A percentile compares a stretch with the other conserved stretches of the same genome.
Conservation (phyloP, 1,140 invertebrate species). For the Drepana arcuata region DNA sequence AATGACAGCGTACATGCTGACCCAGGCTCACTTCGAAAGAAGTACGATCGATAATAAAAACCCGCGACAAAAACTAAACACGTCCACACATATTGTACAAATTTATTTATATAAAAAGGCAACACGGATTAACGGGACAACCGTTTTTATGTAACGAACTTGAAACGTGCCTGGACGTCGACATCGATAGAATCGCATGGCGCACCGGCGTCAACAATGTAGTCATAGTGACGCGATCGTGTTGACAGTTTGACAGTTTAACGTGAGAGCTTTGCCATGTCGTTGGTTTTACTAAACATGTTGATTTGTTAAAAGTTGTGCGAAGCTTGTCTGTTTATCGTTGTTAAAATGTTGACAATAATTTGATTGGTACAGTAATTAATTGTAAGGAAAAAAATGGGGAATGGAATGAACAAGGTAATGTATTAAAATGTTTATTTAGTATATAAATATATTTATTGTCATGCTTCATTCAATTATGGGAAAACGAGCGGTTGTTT, state of each 20-base stretch:
- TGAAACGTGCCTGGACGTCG: conserved; percentile 17
- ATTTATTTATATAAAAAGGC: no score
- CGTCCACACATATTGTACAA: no score
- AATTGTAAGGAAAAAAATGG: conserved; percentile 70
- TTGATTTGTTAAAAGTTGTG: conserved; percentile 15
- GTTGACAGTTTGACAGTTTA: conserved; percentile 51
- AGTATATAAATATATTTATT: neutral
- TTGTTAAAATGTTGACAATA: conserved; percentile 33
- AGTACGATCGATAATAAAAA: conserved; percentile 46
- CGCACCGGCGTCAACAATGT: conserved; percentile 62
- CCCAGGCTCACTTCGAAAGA: conserved; percentile 4
- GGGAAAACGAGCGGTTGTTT: conserved; percentile 7
- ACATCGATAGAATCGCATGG: conserved; percentile 44
- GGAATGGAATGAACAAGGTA: conserved; percentile 87
- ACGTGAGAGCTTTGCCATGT: conserved; percentile 21
- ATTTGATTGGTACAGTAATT: conserved; percentile 21
- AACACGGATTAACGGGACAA: conserved; percentile 9
- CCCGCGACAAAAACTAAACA: conserved; percentile 20
- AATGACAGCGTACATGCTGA: neutral
- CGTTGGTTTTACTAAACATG: conserved; percentile 19
- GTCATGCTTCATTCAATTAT: neutral
- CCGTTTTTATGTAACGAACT: conserved; percentile 17
- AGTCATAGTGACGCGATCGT: conserved; percentile 60
- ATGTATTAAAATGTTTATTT: conserved; percentile 24
- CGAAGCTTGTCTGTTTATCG: conserved; percentile 22